phyloP scores from a whole-genome alignment of 1,140 invertebrate species.

The Temnothorax longispinosus region DNA sequence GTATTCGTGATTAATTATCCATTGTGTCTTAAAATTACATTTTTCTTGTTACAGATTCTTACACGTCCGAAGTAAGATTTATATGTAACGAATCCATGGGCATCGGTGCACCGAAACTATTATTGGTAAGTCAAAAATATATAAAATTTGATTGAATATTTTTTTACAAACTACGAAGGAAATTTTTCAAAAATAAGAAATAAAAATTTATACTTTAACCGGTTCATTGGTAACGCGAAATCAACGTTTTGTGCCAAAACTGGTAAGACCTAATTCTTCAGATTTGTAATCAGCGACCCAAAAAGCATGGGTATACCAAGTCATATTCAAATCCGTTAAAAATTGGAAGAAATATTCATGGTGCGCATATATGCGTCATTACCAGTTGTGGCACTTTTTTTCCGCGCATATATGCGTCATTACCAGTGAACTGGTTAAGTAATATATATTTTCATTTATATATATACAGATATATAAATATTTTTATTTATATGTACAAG shows the following conservation, averaged over 20 bases:
- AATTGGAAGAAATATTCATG: too few species aligned
- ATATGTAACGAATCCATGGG: conserved; percentile 71
- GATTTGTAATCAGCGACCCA: too few species aligned
- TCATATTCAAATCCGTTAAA: too few species aligned
- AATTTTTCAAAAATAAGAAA: conserved; percentile 11
- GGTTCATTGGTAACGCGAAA: too few species aligned
- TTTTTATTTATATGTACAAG: neutral
- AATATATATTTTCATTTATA: neutral
- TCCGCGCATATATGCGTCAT: too few species aligned
- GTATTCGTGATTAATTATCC: neutral
- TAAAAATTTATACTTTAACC: neutral
- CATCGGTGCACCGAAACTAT: conserved; percentile 68
- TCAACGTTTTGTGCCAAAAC: too few species aligned
- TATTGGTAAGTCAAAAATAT: conserved; percentile 74
- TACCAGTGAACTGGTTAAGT: neutral
- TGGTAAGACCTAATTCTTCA: too few species aligned
- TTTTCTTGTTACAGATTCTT: conserved; percentile 59
- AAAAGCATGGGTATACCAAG: too few species aligned
- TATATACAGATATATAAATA: neutral
- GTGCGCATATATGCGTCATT: too few species aligned
- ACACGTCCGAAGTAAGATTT: conserved; percentile 73
- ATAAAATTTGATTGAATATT: neutral
- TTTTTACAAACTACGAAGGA: neutral
- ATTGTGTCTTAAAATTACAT: conserved; percentile 13
- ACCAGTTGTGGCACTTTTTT: too few species aligned